Evolutionary conservation across 2,113 vertebrate genomes (phyloP).

Genomic region (Phylloscopus whistleri): DNA sequence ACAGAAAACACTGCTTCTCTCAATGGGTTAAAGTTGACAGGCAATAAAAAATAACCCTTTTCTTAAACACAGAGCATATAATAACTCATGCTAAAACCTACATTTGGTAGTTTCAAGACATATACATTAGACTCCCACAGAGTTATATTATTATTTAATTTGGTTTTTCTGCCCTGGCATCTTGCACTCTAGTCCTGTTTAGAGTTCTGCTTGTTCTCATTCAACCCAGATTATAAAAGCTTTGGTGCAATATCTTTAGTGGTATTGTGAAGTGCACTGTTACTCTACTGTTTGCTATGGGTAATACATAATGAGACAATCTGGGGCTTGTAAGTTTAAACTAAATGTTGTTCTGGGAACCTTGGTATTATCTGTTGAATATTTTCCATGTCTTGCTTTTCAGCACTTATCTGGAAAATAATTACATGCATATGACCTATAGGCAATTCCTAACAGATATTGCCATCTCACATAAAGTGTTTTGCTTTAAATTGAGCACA

Average conservation of each 20-base stretch:
- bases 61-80: neutral
- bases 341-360: constrained; percentile 1
- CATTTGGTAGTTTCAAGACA: neutral
- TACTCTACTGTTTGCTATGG: neutral
- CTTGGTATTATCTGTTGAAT: constrained; percentile 17
- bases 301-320: neutral
- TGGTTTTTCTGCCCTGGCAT: neutral
- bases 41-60: neutral
- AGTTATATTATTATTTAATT: neutral
- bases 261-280: neutral
- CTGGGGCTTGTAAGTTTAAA: constrained; percentile 15
- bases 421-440: neutral
- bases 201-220: neutral
- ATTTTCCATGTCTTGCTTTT: constrained; percentile 12
- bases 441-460: neutral
- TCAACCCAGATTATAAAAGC: neutral
- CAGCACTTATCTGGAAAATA: constrained; percentile 32
- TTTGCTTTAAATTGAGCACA: neutral
- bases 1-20: neutral
- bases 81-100: neutral
- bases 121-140: neutral
- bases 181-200: neutral
- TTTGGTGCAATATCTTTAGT: neutral
- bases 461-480: neutral
- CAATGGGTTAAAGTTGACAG: neutral